Evolutionary conservation across 2,113 vertebrate species (phyloP).

Genomic region (Sciurus niger): DNA sequence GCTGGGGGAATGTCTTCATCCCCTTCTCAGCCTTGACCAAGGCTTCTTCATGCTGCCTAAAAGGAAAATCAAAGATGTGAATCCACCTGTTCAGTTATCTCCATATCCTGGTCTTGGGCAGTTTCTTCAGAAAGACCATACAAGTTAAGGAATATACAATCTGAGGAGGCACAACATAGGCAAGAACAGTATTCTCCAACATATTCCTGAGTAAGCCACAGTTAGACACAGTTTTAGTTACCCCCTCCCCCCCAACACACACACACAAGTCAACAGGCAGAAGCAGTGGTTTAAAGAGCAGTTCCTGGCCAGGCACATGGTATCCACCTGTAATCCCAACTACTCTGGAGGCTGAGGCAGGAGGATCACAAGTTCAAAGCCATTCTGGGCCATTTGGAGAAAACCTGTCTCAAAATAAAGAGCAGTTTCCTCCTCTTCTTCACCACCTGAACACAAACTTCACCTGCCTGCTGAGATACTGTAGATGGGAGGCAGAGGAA

Average conservation of each 20-base stretch:
- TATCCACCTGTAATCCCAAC: no score
- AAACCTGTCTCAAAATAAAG: no score
- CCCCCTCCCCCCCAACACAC: no score
- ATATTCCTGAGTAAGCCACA: not conserved
- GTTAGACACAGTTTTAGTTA: not conserved
- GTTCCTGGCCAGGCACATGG: no score
- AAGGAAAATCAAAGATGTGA: constrained; percentile 53
- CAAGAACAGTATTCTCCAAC: not conserved
- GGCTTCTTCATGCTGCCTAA: constrained; percentile 53
- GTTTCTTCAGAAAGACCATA: not conserved
- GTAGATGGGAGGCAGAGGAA: not conserved
- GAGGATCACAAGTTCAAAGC: no score
- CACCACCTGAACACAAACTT: not conserved
- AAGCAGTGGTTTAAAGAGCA: not conserved
- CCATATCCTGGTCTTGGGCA: not conserved
- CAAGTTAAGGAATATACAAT: not conserved
- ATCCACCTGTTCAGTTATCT: not conserved
- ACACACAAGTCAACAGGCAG: not conserved
- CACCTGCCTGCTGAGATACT: not conserved
- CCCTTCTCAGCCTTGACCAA: not conserved
- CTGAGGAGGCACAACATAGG: not conserved
- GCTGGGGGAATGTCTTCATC: not conserved
- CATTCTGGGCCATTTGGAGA: no score
- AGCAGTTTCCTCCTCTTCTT: not conserved
- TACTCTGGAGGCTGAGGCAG: no score